Base-by-base conservation (phyloP, 1,140 invertebrate genomes). In the Chelonus insularis region DNA sequence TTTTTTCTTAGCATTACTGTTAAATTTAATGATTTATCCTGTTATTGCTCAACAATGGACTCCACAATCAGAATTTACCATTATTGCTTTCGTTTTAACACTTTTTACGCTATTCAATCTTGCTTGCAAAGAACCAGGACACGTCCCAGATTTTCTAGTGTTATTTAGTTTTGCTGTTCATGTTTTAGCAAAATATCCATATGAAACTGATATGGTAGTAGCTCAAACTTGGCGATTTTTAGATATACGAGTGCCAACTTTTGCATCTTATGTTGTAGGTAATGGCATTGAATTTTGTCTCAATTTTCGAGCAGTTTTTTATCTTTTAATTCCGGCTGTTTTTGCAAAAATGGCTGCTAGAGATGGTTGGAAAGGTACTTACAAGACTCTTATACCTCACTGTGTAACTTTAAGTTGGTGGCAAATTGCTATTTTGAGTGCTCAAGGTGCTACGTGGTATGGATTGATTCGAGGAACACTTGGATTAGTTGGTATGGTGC, bases 341-440 rank as follows among this genome's bases (percentile, higher is more conserved):
- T 84, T 94, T 48, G 66, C 88, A 0, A 82, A 86, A 65, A 89
- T 95, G 85, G 90, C 91, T 1, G 83, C 84, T 0, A 81, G 88
- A 29, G 86, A 89, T 9, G 84, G 86, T 47, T 94, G 91, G 91
- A 84, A 87, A 50, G 92, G 92, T 1, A 87, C 87, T 9, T 92
- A 93, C 68, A 88, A 87, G 57, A 87, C 85, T 25, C 76, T 93
- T 0, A 86, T 95, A 36, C 92, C 93, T 0, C 93, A 95, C 76
- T 91, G 92, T 45, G 90, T 94, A 0, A 92, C 91, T 0, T 81
- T 94, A 4, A 91, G 91, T 68, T 95, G 93, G 93, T 87, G 92
- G 72, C 91, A 94, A 68, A 87, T 94, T 67, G 90, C 89, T 32
- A 87, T 92, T 62, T 84, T 90, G 2, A 89, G 87, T 63, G 91